A percentile compares a stretch with the other conserved stretches of the same genome.
Evolutionary conservation across 2,888 invertebrate genomes (phyloP).

Genomic region (Oligia strigilis): DNA sequence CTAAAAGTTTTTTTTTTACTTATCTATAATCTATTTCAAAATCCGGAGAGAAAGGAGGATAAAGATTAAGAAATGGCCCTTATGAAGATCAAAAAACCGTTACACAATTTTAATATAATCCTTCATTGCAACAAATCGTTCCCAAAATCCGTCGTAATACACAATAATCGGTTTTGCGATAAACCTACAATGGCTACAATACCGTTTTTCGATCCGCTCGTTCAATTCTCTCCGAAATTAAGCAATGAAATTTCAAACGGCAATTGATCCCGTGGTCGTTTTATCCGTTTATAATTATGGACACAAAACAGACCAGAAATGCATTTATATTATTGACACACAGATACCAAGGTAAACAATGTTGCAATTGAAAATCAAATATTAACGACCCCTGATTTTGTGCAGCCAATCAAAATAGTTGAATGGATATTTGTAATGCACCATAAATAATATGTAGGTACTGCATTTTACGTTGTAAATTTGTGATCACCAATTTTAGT

Average conservation of each 20-base stretch:
- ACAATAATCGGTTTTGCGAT: conserved; percentile 49
- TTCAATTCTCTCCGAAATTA: conserved; percentile 48
- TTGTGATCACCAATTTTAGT: conserved; percentile 35
- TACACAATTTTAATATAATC: conserved; percentile 27
- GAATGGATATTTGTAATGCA: conserved; percentile 60
- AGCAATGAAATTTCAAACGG: conserved; percentile 50
- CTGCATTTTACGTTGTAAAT: conserved; percentile 46
- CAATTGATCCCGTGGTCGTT: conserved; percentile 34
- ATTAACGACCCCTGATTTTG: conserved; percentile 69
- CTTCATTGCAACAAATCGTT: conserved; percentile 25
- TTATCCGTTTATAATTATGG: conserved; percentile 24
- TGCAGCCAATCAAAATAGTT: conserved; percentile 67
- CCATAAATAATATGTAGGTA: conserved; percentile 57
- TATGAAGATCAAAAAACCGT: conserved; percentile 30
- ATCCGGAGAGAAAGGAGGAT: neutral
- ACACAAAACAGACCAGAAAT: conserved; percentile 32
- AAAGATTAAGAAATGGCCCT: conserved; percentile 14
- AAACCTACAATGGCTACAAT: conserved; percentile 43
- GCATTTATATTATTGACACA: conserved; percentile 60
- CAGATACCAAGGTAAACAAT: conserved; percentile 65
- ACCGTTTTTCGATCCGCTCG: conserved; percentile 43
- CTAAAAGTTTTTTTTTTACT: neutral
- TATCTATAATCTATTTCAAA: neutral
- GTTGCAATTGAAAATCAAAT: conserved; percentile 74
- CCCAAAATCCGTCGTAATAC: conserved; percentile 34